Evolutionary conservation across 2,113 vertebrate species (phyloP).

Genomic region (Gymnobelideus leadbeateri): DNA sequence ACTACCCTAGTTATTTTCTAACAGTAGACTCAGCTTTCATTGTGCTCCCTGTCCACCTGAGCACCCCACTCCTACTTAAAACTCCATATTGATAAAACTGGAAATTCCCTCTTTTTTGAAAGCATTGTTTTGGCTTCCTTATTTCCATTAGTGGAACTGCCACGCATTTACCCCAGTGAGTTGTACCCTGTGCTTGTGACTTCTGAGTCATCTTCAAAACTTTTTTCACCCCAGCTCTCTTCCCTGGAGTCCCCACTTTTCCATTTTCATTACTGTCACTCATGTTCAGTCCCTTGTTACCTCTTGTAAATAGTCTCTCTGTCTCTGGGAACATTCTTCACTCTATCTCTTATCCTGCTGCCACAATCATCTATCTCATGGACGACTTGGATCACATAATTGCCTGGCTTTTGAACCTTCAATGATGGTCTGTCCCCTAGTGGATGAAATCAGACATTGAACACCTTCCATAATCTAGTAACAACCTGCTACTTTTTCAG

Average conservation of each 20-base stretch:
- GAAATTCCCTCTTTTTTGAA: neutral
- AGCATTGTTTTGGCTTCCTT: neutral
- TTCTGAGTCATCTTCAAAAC: neutral
- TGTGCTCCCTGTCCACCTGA: neutral
- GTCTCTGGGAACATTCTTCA: neutral
- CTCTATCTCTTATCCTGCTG: neutral
- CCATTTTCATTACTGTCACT: neutral
- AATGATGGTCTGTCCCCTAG: neutral
- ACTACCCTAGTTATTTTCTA: too few relatives aligned
- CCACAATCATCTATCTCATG: neutral
- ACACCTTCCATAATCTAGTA: neutral
- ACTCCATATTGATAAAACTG: neutral
- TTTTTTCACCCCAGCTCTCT: neutral
- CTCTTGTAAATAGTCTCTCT: neutral
- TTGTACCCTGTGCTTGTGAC: neutral
- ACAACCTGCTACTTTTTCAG: neutral
- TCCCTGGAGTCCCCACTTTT: too few relatives aligned
- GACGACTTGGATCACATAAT: neutral
- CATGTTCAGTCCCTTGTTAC: neutral
- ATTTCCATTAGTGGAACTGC: neutral
- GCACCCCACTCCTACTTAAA: neutral
- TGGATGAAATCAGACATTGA: neutral
- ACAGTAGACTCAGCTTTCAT: neutral
- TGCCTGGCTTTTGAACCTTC: neutral
- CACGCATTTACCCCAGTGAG: neutral